These are phyloP conservation scores for Zaprionus kolodkinae DNA, from an alignment of 1,140 invertebrate species.

Conservation along the genomic window DNA sequence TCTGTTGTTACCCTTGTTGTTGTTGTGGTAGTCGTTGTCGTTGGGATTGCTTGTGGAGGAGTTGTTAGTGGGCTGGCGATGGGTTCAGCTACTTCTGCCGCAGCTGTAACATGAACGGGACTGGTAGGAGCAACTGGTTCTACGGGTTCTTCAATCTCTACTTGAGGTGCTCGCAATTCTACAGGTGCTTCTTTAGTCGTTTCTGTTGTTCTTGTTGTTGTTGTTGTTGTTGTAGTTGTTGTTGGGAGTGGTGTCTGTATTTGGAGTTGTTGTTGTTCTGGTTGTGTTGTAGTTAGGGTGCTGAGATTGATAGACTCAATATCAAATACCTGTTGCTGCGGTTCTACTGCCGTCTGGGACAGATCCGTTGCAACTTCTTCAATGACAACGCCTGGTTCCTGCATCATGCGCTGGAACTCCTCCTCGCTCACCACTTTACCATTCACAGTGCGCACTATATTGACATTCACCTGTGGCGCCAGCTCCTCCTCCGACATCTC, in stretches of 20 bases:
- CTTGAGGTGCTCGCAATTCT: conserved; percentile 82
- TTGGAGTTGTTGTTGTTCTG: conserved; percentile 61
- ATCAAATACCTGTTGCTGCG: conserved; percentile 84
- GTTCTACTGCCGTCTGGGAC: conserved; percentile 49
- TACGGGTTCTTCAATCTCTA: conserved; percentile 81
- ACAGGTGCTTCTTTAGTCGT: conserved; percentile 74
- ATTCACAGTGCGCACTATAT: conserved; percentile 87
- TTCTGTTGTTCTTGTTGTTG: conserved; percentile 64
- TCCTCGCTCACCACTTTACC: conserved; percentile 85
- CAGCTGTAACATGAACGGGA: conserved; percentile 77
- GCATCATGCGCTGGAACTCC: conserved; percentile 82
- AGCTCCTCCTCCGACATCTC: conserved; percentile 90
- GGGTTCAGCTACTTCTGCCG: conserved; percentile 54
- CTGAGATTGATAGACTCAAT: conserved; percentile 79
- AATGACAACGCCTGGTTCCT: conserved; percentile 74
- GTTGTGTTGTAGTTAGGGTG: conserved; percentile 60
- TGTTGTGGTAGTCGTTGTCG: conserved; percentile 31
- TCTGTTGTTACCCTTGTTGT: conserved; percentile 25
- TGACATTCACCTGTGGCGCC: conserved; percentile 90
- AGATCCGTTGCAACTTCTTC: conserved; percentile 79
- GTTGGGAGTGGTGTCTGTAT: conserved; percentile 49
- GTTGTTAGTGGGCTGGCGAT: conserved; percentile 28
- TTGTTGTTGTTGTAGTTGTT: conserved; percentile 65
- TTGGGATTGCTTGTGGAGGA: conserved; percentile 12
- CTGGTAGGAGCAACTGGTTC: conserved; percentile 74